Conservation (phyloP, 1,140 invertebrate genomes). For the Aphaenogaster ashmeadi region DNA sequence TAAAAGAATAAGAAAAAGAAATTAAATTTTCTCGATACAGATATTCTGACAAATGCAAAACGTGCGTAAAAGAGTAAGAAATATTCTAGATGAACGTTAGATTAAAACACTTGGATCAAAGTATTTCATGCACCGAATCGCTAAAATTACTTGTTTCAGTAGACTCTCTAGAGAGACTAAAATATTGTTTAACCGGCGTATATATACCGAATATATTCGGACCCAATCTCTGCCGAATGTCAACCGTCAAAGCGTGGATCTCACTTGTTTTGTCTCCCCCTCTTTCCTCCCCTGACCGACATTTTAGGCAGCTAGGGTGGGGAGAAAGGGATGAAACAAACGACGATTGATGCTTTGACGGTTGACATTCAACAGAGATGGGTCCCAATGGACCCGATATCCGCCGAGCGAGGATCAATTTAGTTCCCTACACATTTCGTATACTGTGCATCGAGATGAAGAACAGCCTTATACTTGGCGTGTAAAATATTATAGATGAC, state of each 20-base stretch:
- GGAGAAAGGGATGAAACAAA: constrained; percentile 18
- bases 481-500: constrained; percentile 1
- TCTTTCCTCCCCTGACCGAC: not conserved
- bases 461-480: not conserved
- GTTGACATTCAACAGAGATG: constrained; percentile 25
- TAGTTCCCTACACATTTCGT: not conserved
- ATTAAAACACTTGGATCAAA: not conserved
- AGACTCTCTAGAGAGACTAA: not conserved
- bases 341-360: constrained; percentile 33
- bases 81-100: not conserved
- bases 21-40: no score
- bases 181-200: not conserved
- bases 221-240: not conserved
- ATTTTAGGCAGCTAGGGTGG: not conserved
- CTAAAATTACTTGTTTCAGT: not conserved
- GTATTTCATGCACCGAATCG: not conserved
- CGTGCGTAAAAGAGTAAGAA: not conserved
- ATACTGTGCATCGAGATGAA: not conserved
- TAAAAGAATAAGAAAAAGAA: no score
- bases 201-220: not conserved
- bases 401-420: constrained; percentile 14
- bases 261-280: not conserved
- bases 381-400: constrained; percentile 31
- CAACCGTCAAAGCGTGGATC: not conserved
- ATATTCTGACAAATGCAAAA: no score